These are phyloP conservation scores for Malacoraja senta DNA, from an alignment of 2,797 vertebrate species.

Conservation along the genomic window DNA sequence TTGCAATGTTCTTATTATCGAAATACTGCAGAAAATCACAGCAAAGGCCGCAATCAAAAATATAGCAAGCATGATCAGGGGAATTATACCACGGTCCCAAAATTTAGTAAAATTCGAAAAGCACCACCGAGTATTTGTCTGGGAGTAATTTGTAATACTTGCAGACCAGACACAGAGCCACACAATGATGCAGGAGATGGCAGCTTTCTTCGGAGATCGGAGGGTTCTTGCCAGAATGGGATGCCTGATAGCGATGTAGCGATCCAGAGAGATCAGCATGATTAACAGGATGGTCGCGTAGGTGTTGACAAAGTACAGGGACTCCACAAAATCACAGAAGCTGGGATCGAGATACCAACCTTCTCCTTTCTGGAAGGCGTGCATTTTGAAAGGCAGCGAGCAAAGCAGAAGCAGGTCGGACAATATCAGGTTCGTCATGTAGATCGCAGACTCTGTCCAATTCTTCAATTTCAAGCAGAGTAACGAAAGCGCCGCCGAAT, in stretches of 20 bases:
- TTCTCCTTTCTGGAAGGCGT: conserved; percentile 46
- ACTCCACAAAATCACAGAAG: conserved; percentile 64
- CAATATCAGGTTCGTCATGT: conserved; percentile 76
- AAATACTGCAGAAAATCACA: conserved; percentile 65
- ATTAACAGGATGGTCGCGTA: conserved; percentile 82
- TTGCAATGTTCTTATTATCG: conserved; percentile 61
- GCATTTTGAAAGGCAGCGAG: conserved; percentile 73
- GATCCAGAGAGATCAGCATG: conserved; percentile 73
- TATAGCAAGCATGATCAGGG: conserved; percentile 67
- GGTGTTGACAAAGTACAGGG: conserved; percentile 75
- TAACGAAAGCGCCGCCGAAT: conserved; percentile 59
- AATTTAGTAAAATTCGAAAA: conserved; percentile 67
- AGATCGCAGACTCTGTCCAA: conserved; percentile 71
- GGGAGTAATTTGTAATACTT: conserved; percentile 49
- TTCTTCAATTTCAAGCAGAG: conserved; percentile 65
- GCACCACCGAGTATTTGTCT: conserved; percentile 46
- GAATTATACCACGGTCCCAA: conserved; percentile 62
- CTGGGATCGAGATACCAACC: background rate
- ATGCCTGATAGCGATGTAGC: conserved; percentile 71
- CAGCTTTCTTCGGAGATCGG: conserved; percentile 63
- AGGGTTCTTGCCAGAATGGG: conserved; percentile 60
- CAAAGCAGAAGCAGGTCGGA: conserved; percentile 75
- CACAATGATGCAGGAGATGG: conserved; percentile 55
- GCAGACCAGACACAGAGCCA: conserved; percentile 61
- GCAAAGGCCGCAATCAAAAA: conserved; percentile 68